Conservation (phyloP, 2,888 invertebrate genomes). For the Hylaea fasciaria region DNA sequence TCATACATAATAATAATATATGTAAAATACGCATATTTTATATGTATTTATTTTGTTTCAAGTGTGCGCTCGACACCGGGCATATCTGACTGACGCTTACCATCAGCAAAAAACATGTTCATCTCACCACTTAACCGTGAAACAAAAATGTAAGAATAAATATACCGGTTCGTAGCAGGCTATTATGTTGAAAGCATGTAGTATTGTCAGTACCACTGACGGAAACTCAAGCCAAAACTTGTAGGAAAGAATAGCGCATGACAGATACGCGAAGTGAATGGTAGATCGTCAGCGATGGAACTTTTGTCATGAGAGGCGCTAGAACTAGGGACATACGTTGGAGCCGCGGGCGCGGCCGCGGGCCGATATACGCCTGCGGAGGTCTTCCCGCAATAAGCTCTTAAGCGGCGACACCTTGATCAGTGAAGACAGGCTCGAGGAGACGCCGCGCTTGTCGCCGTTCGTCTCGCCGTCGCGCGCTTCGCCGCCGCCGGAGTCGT, state of each 20-base stretch:
- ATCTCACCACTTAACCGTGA: too few species aligned
- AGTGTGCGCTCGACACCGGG: too few species aligned
- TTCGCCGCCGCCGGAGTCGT: conserved; percentile 64
- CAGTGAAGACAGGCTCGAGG: conserved; percentile 90
- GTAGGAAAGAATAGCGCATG: conserved; percentile 18
- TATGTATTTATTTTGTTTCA: too few species aligned
- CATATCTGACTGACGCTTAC: too few species aligned
- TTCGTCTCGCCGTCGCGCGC: conserved; percentile 68
- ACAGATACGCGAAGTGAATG: conserved; percentile 10
- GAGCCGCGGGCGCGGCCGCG: conserved; percentile 85
- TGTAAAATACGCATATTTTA: too few species aligned
- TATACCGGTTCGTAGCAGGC: too few species aligned
- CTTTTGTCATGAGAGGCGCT: conserved; percentile 28
- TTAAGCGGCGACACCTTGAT: conserved; percentile 94
- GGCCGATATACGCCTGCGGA: conserved; percentile 91
- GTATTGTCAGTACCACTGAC: too few species aligned
- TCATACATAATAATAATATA: too few species aligned
- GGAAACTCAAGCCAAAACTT: background rate
- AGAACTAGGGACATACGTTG: conserved; percentile 63
- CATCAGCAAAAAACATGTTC: too few species aligned
- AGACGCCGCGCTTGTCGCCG: conserved; percentile 79
- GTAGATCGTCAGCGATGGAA: conserved; percentile 1
- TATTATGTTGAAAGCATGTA: too few species aligned
- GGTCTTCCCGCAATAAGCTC: conserved; percentile 92
- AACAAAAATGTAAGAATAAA: too few species aligned